phyloP scores from a whole-genome alignment of 2,888 invertebrate genomes.

The Chirona hameri region DNA sequence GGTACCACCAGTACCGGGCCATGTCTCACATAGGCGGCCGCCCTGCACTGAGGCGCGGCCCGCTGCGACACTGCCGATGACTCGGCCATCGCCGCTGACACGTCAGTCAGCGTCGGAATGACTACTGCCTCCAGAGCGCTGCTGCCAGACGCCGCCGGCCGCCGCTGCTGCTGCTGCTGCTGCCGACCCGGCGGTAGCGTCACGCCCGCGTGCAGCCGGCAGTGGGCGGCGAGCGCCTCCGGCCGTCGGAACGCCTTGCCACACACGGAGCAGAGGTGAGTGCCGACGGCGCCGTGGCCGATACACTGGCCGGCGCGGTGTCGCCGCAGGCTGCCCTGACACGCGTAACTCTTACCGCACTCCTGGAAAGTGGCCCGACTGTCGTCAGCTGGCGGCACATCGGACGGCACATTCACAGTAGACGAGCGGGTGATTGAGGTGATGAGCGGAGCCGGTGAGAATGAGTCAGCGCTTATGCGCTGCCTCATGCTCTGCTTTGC shows the following conservation, averaged over 20 bases:
- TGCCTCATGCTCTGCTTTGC: no score
- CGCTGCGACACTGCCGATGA: no score
- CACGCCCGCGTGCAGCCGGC: not conserved
- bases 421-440: no score
- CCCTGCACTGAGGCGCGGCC: not conserved
- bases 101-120: no score
- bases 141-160: not conserved
- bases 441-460: no score
- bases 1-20: not conserved
- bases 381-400: no score
- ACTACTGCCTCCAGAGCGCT: no score
- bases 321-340: constrained; percentile 9
- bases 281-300: not conserved
- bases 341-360: constrained; percentile 11
- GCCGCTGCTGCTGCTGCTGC: not conserved
- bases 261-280: not conserved
- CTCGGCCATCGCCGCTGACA: no score
- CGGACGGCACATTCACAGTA: no score
- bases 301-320: not conserved
- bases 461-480: no score
- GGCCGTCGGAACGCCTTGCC: not conserved
- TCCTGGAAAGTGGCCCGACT: not conserved
- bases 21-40: not conserved
- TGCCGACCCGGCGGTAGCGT: not conserved
- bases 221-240: not conserved